Conservation (phyloP, 2,888 invertebrate species). For the Latheticus oryzae region DNA sequence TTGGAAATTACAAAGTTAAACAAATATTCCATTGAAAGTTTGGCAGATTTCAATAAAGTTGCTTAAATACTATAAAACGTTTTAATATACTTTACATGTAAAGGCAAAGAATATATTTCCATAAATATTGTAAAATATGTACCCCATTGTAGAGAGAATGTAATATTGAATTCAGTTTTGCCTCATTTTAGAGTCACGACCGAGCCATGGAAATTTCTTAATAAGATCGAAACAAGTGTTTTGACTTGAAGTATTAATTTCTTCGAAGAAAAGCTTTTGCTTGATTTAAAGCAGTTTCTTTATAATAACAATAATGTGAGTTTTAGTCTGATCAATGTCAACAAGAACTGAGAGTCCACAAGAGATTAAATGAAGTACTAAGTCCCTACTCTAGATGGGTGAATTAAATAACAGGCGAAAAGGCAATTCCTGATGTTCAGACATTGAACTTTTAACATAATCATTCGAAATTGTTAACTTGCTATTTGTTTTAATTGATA, state of each 20-base stretch:
- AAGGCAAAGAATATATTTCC: conserved; percentile 37
- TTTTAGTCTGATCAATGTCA: too few species aligned
- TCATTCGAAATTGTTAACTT: too few species aligned
- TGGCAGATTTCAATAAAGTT: conserved; percentile 21
- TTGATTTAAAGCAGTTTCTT: too few species aligned
- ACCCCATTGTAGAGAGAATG: conserved; percentile 34
- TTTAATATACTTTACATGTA: conserved; percentile 41
- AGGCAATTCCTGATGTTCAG: too few species aligned
- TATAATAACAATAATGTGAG: too few species aligned
- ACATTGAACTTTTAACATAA: too few species aligned
- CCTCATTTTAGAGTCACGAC: conserved; percentile 36
- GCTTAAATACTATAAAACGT: conserved; percentile 31
- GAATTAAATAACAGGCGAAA: too few species aligned
- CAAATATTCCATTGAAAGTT: conserved; percentile 17
- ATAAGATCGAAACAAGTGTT: conserved; percentile 39
- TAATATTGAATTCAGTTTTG: conserved; percentile 40
- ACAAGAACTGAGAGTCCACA: too few species aligned
- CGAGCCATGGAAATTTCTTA: conserved; percentile 37
- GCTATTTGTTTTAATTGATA: too few species aligned
- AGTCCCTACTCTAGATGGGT: too few species aligned
- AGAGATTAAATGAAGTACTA: too few species aligned
- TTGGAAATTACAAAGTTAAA: conserved; percentile 2
- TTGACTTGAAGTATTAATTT: conserved; percentile 29
- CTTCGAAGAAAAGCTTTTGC: too few species aligned
- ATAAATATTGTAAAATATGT: conserved; percentile 42